Evolutionary conservation across 2,888 invertebrate genomes (phyloP).

Genomic region (Papilio demoleus): DNA sequence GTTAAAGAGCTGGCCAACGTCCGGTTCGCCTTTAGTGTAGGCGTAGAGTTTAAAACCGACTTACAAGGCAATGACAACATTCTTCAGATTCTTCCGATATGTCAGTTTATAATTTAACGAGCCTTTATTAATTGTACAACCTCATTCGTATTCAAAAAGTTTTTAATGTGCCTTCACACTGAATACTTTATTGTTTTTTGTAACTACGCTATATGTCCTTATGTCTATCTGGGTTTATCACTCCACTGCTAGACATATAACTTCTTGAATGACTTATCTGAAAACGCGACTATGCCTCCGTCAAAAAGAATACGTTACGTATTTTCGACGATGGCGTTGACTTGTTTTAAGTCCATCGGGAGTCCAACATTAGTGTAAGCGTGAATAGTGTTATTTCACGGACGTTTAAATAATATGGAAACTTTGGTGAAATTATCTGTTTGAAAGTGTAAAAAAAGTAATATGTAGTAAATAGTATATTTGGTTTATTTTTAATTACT

Average conservation of each 20-base stretch:
- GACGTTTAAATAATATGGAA: too few relatives aligned
- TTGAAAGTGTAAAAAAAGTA: too few relatives aligned
- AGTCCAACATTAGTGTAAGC: too few relatives aligned
- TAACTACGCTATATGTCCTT: not conserved
- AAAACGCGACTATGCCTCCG: not conserved
- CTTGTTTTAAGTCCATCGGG: too few relatives aligned
- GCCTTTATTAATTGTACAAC: slow-evolving; percentile 27
- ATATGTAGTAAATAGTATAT: too few relatives aligned
- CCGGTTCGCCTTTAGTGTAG: slow-evolving; percentile 34
- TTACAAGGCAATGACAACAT: slow-evolving; percentile 35
- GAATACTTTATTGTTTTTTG: not conserved
- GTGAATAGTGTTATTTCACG: too few relatives aligned
- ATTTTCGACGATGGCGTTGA: too few relatives aligned
- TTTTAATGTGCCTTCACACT: slow-evolving; percentile 14
- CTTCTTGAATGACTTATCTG: not conserved
- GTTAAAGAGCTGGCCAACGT: slow-evolving; percentile 22
- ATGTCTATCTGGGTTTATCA: too few relatives aligned
- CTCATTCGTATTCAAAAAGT: not conserved
- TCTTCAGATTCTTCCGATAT: slow-evolving; percentile 34
- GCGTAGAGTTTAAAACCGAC: slow-evolving; percentile 19
- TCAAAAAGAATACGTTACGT: too few relatives aligned
- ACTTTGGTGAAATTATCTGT: too few relatives aligned
- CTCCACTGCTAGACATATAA: not conserved
- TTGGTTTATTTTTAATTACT: too few relatives aligned
- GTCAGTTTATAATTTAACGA: slow-evolving; percentile 34